Percentiles rank a stretch among this genome's conserved stretches.
Conservation (phyloP, 1,140 invertebrate genomes). For the Orussus abietinus region DNA sequence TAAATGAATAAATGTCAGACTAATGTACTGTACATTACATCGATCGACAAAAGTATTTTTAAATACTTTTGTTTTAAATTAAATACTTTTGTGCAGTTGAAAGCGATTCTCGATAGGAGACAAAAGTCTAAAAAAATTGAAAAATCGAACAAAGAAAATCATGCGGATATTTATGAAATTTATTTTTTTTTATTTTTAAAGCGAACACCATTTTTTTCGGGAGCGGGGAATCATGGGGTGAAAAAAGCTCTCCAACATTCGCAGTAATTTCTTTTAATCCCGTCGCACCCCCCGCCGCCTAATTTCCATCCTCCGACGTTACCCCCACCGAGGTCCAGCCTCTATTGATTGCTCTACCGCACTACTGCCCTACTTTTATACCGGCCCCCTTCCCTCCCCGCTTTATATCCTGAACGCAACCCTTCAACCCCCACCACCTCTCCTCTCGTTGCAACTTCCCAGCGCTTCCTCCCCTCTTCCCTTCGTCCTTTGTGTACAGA, state of each 20-base stretch:
- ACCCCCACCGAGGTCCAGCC: conserved; percentile 39
- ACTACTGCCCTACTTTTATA: conserved; percentile 54
- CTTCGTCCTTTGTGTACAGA: conserved; percentile 2
- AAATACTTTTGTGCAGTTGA: no score
- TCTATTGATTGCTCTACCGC: conserved; percentile 53
- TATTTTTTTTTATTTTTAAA: not conserved
- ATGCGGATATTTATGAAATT: conserved; percentile 1
- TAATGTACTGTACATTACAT: no score
- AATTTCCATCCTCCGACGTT: conserved; percentile 19
- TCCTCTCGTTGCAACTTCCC: conserved; percentile 5
- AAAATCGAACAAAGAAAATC: conserved; percentile 9
- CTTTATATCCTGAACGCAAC: not conserved
- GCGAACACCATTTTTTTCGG: not conserved
- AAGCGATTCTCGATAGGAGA: not conserved
- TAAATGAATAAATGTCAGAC: no score
- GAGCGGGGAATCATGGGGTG: not conserved
- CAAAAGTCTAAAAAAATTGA: not conserved
- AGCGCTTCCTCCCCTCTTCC: conserved; percentile 1
- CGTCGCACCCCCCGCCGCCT: conserved; percentile 5
- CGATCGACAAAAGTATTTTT: no score
- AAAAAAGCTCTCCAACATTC: not conserved
- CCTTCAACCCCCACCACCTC: conserved; percentile 7
- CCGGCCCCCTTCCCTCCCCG: conserved; percentile 9
- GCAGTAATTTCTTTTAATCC: conserved; percentile 9
- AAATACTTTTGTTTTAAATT: no score